These are phyloP conservation scores for Fragum fragum DNA, from an alignment of 2,888 invertebrate species.

Conservation along the genomic window DNA sequence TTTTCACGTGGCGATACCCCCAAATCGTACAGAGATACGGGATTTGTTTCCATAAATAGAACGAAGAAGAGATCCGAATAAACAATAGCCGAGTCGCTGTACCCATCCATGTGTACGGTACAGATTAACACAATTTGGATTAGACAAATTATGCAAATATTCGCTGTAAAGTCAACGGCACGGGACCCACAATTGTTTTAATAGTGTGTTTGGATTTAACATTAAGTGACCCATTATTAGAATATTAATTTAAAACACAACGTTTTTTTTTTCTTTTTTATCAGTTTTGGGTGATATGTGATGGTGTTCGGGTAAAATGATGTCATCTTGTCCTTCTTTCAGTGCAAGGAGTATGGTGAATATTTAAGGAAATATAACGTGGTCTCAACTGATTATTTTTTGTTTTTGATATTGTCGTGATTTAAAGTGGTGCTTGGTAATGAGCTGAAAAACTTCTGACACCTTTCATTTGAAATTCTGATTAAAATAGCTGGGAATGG, in stretches of 20 bases:
- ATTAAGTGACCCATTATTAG: neutral
- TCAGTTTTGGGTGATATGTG: neutral
- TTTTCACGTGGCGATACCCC: neutral
- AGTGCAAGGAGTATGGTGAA: no score
- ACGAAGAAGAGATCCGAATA: constrained; percentile 3
- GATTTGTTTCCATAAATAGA: neutral
- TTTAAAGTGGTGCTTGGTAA: no score
- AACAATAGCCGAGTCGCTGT: constrained; percentile 10
- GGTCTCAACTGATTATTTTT: no score
- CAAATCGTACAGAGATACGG: neutral
- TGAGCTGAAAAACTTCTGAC: no score
- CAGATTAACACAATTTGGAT: constrained; percentile 9
- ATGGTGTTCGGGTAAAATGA: no score
- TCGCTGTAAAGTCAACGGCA: neutral
- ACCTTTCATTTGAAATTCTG: no score
- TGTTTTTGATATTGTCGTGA: no score
- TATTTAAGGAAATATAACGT: no score
- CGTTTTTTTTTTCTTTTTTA: neutral
- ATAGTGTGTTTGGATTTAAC: neutral
- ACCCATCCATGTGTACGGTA: neutral
- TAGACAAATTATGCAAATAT: constrained; percentile 5
- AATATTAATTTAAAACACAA: neutral
- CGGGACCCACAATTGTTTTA: neutral
- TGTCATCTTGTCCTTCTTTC: no score
- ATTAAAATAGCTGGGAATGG: no score